Base-by-base conservation (phyloP, 2,888 invertebrate species). In the Perdita meconis region DNA sequence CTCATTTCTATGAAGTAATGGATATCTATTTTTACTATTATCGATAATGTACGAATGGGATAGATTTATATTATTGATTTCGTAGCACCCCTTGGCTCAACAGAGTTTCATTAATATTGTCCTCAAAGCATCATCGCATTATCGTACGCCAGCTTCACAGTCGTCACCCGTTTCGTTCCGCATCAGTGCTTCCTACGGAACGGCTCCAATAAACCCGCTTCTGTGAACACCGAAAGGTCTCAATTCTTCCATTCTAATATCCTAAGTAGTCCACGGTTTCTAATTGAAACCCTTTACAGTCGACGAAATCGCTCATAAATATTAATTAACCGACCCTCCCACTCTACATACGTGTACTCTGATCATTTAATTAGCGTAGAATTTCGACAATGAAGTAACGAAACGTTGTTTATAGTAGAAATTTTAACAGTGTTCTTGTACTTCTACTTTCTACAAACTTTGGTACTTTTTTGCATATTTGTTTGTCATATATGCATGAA, bases 21-120 rank as follows among this genome's bases (percentile, higher is more conserved):
- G 6, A 4, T 4, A 30, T 4, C 3, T 6, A 4, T 30, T 30
- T 30, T 30, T 30, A 30, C 6, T 30, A 2, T 6, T 4, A 6
- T 30, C 30, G 30, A 30, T 2, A 30, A 2, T 2, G 26, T 8
- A 42, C 24, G 12, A 51, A 24, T 56, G n/a, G 12, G 56, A 44
- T 8, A 44, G 12, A n/a, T 51, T 30, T 30, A 30, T 30, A 4
- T 59, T 56, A 57, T 74, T 34, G 75, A 70, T 75, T 36, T 65
- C 60, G 60, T 13, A 56, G 59, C 34, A 34, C 53, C 51, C 53
- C 40, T 19, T 61, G 30, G 50, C 40, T 50, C 55, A 34, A 60
- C 36, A 60, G 78, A 72, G 40, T 77, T 77, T 79, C 78, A 79
- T 79, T 79, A 79, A 79, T 72, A 72, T 56, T 60, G 67, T 60